Evolutionary conservation across 2,113 vertebrate genomes (phyloP).

Genomic region (Accipiter cooperii): DNA sequence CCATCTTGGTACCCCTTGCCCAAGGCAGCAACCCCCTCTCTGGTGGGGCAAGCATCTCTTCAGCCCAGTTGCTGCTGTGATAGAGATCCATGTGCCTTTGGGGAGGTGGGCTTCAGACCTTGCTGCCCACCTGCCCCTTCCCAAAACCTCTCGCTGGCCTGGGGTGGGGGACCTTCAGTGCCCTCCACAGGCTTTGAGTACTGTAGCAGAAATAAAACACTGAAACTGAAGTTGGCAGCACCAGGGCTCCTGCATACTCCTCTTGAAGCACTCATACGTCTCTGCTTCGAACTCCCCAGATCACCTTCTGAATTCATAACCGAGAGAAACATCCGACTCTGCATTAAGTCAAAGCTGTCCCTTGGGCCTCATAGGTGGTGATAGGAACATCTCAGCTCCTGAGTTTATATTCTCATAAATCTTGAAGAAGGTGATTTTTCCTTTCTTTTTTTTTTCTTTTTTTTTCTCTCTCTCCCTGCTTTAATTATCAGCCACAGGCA

Average conservation of each 20-base stretch:
- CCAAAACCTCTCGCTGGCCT: not conserved
- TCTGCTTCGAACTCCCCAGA: not conserved
- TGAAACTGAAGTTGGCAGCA: not conserved
- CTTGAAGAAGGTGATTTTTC: constrained; percentile 7
- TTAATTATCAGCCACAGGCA: not conserved
- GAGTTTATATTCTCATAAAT: constrained; percentile 30
- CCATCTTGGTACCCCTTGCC: not conserved
- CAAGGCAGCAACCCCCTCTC: not conserved
- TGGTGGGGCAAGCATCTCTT: not conserved
- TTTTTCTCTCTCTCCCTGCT: not conserved
- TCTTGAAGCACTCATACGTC: not conserved
- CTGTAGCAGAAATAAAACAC: not conserved
- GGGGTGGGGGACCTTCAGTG: not conserved
- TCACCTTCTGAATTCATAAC: constrained; percentile 23
- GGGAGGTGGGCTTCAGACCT: not conserved
- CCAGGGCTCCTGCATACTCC: rapidly evolving
- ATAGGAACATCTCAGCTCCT: not conserved
- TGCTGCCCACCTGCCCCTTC: not conserved
- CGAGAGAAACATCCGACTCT: not conserved
- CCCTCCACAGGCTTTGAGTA: not conserved
- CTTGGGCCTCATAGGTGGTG: constrained; percentile 8
- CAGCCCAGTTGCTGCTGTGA: not conserved
- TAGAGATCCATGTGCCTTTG: not conserved
- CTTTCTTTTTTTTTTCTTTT: not conserved
- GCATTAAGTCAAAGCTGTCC: constrained; percentile 27